phyloP scores from a whole-genome alignment of 2,797 vertebrate genomes.

The Sarcophilus harrisii region DNA sequence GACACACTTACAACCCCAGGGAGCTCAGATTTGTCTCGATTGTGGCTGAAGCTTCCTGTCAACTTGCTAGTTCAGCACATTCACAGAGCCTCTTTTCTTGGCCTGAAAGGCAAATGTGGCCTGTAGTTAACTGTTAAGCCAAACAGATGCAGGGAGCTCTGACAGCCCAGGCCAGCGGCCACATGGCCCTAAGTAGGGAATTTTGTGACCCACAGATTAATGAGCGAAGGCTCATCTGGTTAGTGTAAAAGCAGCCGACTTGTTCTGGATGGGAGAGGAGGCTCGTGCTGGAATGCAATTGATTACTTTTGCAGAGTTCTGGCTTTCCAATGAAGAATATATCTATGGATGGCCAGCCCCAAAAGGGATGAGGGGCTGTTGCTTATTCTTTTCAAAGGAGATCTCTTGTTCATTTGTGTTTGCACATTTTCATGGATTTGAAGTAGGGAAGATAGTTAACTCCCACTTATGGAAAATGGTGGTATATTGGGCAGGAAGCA shows the following conservation, averaged over 20 bases:
- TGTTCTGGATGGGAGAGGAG: constrained; percentile 24
- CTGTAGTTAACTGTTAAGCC: constrained; percentile 47
- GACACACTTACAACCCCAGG: constrained; percentile 44
- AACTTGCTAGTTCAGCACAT: constrained; percentile 56
- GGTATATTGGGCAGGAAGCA: not conserved
- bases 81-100: constrained; percentile 53
- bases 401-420: constrained; percentile 44
- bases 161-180: constrained; percentile 39
- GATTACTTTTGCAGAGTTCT: constrained; percentile 46
- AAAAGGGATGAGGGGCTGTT: constrained; percentile 34
- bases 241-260: constrained; percentile 57
- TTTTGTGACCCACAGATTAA: constrained; percentile 56
- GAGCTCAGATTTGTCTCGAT: constrained; percentile 54
- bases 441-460: constrained; percentile 35
- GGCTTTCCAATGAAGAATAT: constrained; percentile 52
- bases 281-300: constrained; percentile 56
- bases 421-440: constrained; percentile 55
- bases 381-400: constrained; percentile 40
- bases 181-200: constrained; percentile 55
- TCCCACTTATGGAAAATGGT: not conserved
- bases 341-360: constrained; percentile 19
- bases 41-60: constrained; percentile 44
- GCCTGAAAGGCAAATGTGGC: constrained; percentile 57
- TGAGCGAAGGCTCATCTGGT: constrained; percentile 51
- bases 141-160: constrained; percentile 14